Percentiles rank a stretch among this genome's conserved stretches.
phyloP scores from a whole-genome alignment of 2,113 vertebrate species.

The Tichodroma muraria region DNA sequence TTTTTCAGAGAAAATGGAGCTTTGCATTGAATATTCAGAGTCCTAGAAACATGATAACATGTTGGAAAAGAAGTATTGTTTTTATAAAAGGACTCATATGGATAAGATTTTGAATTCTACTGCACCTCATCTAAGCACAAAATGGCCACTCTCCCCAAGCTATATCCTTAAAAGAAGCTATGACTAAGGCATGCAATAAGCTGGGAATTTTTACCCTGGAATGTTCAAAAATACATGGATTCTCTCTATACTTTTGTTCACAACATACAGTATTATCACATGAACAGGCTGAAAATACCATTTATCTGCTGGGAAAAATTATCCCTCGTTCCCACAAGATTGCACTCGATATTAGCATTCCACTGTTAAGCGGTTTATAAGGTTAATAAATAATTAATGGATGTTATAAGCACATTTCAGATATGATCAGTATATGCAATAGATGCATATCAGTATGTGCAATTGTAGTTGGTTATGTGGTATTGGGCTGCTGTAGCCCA shows the following conservation, averaged over 20 bases:
- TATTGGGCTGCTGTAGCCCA: background rate
- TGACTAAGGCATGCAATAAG: background rate
- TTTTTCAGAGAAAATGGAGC: background rate
- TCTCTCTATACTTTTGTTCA: background rate
- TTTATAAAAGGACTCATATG: background rate
- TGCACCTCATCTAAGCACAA: background rate
- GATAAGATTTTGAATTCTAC: background rate
- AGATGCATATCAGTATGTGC: background rate
- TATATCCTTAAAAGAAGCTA: background rate
- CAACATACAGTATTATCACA: background rate
- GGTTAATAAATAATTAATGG: conserved; percentile 38
- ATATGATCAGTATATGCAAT: background rate
- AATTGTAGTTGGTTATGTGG: background rate
- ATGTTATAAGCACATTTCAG: background rate
- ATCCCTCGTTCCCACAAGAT: background rate
- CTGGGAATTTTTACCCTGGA: background rate
- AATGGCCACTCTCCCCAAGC: background rate
- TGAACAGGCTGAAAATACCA: background rate
- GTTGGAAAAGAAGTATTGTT: background rate
- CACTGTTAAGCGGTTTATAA: background rate
- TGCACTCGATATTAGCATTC: background rate
- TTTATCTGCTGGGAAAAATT: background rate
- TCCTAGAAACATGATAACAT: background rate
- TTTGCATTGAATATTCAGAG: background rate
- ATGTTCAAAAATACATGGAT: background rate